Evolutionary conservation across 2,113 vertebrate species (phyloP), one percentile per base, ranked within the genome.

Genomic region (Cairina moschata): DNA sequence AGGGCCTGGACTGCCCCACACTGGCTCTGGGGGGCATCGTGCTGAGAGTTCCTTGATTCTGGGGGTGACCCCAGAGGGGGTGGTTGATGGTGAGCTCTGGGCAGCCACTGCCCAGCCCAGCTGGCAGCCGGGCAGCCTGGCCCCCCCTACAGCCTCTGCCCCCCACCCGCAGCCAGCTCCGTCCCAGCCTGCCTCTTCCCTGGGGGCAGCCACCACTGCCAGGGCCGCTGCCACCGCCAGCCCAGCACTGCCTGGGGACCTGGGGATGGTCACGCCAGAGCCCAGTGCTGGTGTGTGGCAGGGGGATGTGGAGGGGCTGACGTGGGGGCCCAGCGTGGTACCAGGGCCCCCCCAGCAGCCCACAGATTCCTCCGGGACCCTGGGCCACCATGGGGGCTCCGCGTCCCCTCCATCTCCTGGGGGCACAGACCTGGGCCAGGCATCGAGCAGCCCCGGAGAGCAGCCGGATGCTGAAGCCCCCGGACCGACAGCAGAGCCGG

Each of bases 401-500:
- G 11, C 9, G 13, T 52, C 44, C 22, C 18, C 60, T 20, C 2
- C n/a, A 32, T 28, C n/a, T 83, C 40, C 56, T 0, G 2, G 9
- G 29, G 34, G 17, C 58, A 13, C 62, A 15, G 68, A 28, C 5
- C 44, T 31, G 65, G 38, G 34, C 17, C 68, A n/a, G 28, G 23
- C 26, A 0, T 9, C 9, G 12, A 77, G 76, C 52, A 36, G 40
- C 74, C 40, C 58, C 0, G 1, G 7, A n/a, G 69, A 8, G 31
- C 5, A 3, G 9, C 16, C 0, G 1, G 73, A 34, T 4, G 10
- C 58, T 3, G 60, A 25, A 4, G 8, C 5, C 17, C 15, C 40
- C 1, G 11, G 0, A 2, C 18, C 1, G 16, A 69, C 21, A 0
- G 29, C 3, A 2, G 26, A n/a, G 6, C 17, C 11, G 3, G 46